Conservation (phyloP, 2,113 vertebrate genomes). For the Gymnobelideus leadbeateri region DNA sequence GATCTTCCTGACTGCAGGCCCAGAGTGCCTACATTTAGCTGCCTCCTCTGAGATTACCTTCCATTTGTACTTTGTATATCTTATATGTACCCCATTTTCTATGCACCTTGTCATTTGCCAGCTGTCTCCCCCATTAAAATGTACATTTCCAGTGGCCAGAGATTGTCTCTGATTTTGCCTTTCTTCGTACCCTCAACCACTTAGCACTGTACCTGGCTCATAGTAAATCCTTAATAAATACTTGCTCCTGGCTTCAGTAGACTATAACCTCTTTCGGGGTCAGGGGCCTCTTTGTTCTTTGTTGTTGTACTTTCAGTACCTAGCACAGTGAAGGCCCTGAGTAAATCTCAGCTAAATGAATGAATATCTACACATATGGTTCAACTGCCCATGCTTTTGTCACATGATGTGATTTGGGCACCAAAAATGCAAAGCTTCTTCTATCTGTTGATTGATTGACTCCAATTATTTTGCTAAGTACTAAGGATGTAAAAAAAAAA, state of each 20-base stretch:
- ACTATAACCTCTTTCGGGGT: background rate
- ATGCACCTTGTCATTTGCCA: background rate
- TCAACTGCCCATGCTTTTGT: background rate
- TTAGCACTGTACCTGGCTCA: background rate
- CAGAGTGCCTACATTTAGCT: background rate
- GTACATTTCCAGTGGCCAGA: background rate
- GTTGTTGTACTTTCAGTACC: background rate
- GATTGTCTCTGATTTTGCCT: background rate
- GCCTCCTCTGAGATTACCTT: background rate
- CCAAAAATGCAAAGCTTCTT: slow-evolving; percentile 2
- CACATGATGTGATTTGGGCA: background rate
- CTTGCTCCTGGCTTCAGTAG: background rate
- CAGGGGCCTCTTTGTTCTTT: background rate
- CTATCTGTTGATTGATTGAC: background rate
- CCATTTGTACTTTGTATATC: background rate
- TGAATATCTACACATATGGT: slow-evolving; percentile 25
- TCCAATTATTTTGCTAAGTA: background rate
- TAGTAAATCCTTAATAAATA: background rate
- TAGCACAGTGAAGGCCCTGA: background rate
- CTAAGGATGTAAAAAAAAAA: background rate
- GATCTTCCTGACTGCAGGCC: background rate
- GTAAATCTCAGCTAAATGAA: background rate
- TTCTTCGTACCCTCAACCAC: background rate
- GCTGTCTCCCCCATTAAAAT: background rate
- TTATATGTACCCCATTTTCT: background rate